phyloP scores from a whole-genome alignment of 2,797 vertebrate genomes.

The Rhynchotus rufescens region DNA sequence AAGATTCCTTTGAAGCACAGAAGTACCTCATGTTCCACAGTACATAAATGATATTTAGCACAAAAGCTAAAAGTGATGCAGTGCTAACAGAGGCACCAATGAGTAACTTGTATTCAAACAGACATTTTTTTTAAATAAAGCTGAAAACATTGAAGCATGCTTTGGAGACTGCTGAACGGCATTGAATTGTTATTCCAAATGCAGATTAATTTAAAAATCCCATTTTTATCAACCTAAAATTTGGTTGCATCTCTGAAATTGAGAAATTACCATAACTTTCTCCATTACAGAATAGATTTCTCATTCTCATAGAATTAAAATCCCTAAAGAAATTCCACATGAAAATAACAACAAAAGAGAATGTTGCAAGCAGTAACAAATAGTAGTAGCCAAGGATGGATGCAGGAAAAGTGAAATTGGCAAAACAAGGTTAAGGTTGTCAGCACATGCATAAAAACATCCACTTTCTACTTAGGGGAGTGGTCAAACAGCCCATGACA shows the following conservation, averaged over 20 bases:
- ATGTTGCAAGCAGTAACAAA: constrained; percentile 25
- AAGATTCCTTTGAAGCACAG: not conserved
- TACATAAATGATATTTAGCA: not conserved
- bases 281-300: not conserved
- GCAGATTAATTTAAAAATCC: not conserved
- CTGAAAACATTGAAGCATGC: not conserved
- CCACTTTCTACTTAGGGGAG: not conserved
- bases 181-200: not conserved
- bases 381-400: constrained; percentile 44
- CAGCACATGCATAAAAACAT: constrained; percentile 60
- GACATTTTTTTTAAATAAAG: not conserved
- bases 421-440: constrained; percentile 68
- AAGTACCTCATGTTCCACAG: not conserved
- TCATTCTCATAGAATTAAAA: not conserved
- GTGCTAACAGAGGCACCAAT: not conserved
- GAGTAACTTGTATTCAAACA: not conserved
- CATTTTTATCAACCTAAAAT: not conserved
- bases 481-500: not conserved
- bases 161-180: not conserved
- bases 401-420: constrained; percentile 43
- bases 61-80: not conserved
- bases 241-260: not conserved
- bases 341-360: constrained; percentile 1
- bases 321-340: not conserved
- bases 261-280: not conserved